Evolutionary conservation across 1,140 invertebrate species (phyloP), one percentile per base, ranked within the genome.

Genomic region (Bombus sylvicola): DNA sequence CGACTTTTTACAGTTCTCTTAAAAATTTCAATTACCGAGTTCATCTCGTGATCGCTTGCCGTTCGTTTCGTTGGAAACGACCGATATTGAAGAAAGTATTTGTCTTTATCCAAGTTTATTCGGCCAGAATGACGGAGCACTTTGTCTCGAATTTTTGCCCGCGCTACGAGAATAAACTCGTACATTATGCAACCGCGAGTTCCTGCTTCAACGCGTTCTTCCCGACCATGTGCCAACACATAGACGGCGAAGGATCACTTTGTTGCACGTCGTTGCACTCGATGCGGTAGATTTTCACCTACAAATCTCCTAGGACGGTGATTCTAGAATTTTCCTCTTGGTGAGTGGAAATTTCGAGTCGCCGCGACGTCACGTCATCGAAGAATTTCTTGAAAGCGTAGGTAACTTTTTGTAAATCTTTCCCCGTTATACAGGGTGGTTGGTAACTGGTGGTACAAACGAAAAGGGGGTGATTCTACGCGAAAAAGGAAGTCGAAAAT

Each of bases 111-210:
- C 34, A 5, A 37, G 18, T 77, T 83, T 31, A 25, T 18, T 41
- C 69, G 15, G 10, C 13, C 18, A n/a, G 41, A 72, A 69, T n/a
- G 37, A n/a, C 37, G 25, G 18, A 15, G 13, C 15, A 41, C 22
- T 72, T 53, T 71, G 66, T 69, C 18, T 28, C 37, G 25, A 71
- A 79, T 84, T 79, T 84, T 79, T 84, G 66, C 37, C 37, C 82
- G 9, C 41, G 12, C 28, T 25, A 34, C 59, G 34, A 39, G 72
- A 66, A 79, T 79, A 84, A 84, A 68, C 75, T 84, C 74, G 66
- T 62, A 57, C 66, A 84, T 84, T 79, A 84, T 71, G 76, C 82
- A 84, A 78, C 75, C 75, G 39, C n/a, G 59, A 68, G 37, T 53
- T 34, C 22, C 47, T 10, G 47, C n/a, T 78, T 47, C 15, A 47